These are phyloP conservation scores for Heteropelma amictum DNA, from an alignment of 2,888 invertebrate species.

Conservation along the genomic window DNA sequence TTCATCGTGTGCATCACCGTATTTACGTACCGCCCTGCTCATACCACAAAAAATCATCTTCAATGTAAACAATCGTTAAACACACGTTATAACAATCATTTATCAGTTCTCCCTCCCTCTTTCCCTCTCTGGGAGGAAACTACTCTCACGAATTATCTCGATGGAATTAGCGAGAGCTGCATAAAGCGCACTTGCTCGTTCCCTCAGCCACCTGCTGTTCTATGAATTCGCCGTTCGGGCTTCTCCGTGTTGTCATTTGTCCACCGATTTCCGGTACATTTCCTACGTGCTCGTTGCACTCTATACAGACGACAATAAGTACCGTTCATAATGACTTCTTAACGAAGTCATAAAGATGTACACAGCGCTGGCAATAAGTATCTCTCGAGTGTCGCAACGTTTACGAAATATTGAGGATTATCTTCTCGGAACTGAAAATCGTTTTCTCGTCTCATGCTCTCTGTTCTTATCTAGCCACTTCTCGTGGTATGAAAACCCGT, in stretches of 20 bases:
- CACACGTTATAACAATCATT: slow-evolving; percentile 11
- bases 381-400: neutral
- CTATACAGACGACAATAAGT: neutral
- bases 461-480: no score
- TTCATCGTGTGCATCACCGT: no score
- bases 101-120: neutral
- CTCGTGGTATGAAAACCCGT: no score
- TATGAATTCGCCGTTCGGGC: slow-evolving; percentile 10
- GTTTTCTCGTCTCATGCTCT: no score
- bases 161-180: slow-evolving; percentile 33
- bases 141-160: slow-evolving; percentile 24
- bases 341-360: no score
- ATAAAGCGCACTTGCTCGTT: slow-evolving; percentile 14
- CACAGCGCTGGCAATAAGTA: no score
- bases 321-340: slow-evolving; percentile 40
- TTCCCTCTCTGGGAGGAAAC: slow-evolving; percentile 8
- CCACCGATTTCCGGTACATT: slow-evolving; percentile 10
- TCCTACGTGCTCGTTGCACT: no score
- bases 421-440: no score
- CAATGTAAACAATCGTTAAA: slow-evolving; percentile 15
- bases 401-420: slow-evolving; percentile 3
- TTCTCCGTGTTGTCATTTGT: neutral
- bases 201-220: slow-evolving; percentile 29
- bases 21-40: no score
- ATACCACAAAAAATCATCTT: slow-evolving; percentile 13